These are phyloP conservation scores for Platyura marginata DNA, from an alignment of 1,140 invertebrate genomes.

Conservation along the genomic window DNA sequence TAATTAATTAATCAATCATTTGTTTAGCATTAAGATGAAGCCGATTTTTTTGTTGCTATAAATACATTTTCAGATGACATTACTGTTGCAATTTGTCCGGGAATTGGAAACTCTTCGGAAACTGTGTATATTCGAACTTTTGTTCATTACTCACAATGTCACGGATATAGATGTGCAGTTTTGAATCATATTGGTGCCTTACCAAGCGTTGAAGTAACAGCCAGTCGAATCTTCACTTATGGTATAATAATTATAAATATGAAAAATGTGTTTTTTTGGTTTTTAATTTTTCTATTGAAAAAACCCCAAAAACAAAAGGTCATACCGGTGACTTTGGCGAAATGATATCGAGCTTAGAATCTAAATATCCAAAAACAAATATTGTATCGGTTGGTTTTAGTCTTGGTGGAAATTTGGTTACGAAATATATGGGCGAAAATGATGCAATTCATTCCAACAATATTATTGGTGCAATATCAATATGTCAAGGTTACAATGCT, in stretches of 20 bases:
- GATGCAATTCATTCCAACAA: constrained; percentile 36
- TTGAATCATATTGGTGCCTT: constrained; percentile 87
- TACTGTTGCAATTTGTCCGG: constrained; percentile 77
- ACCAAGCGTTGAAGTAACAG: constrained; percentile 62
- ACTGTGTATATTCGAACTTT: constrained; percentile 84
- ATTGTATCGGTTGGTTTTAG: constrained; percentile 77
- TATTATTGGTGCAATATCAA: constrained; percentile 71
- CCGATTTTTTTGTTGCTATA: no score
- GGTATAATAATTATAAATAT: no score
- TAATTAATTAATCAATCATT: no score
- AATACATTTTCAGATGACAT: no score
- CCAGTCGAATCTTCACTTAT: constrained; percentile 77
- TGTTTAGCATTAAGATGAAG: no score
- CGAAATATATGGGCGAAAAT: constrained; percentile 72
- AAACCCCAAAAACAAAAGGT: constrained; percentile 39
- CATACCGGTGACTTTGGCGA: constrained; percentile 67
- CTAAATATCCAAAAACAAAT: constrained; percentile 52
- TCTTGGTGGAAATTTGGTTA: constrained; percentile 73
- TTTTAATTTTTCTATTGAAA: no score
- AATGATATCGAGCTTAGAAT: constrained; percentile 55
- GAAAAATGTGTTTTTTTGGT: constrained; percentile 1
- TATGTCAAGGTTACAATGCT: constrained; percentile 84
- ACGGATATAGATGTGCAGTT: constrained; percentile 81
- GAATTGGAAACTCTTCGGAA: constrained; percentile 84
- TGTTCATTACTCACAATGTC: constrained; percentile 72